These are phyloP conservation scores for Drosophila watanabei DNA, from an alignment of 1,140 invertebrate genomes.

Conservation along the genomic window DNA sequence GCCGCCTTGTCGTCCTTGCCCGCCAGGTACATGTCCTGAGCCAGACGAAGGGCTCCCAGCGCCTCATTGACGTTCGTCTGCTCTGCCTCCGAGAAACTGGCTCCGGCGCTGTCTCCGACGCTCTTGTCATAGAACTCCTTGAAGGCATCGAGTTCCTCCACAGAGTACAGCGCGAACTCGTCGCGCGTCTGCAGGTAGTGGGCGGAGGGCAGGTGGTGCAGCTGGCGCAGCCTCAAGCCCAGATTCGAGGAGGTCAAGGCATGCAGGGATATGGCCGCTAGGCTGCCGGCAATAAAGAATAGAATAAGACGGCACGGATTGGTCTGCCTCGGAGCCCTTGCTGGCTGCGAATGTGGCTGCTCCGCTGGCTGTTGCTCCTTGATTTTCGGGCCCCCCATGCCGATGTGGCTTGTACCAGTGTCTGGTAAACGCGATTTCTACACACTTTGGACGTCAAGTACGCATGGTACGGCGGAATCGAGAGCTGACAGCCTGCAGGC, in stretches of 20 bases:
- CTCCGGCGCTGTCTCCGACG: slow-evolving; percentile 61
- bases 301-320: slow-evolving; percentile 44
- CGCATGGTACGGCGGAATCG: slow-evolving; percentile 3
- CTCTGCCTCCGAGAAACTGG: slow-evolving; percentile 53
- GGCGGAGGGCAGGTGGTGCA: slow-evolving; percentile 68
- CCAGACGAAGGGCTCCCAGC: slow-evolving; percentile 92
- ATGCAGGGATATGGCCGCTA: slow-evolving; percentile 59
- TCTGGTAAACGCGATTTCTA: background rate
- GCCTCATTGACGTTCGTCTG: slow-evolving; percentile 89
- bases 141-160: slow-evolving; percentile 66
- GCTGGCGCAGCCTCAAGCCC: slow-evolving; percentile 43
- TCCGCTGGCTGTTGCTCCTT: background rate
- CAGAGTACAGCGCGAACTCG: slow-evolving; percentile 77
- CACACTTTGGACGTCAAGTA: background rate
- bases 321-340: background rate
- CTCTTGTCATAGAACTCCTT: slow-evolving; percentile 76
- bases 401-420: background rate
- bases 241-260: slow-evolving; percentile 38
- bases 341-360: slow-evolving; percentile 1
- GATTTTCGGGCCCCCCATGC: slow-evolving; percentile 1
- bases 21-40: slow-evolving; percentile 92
- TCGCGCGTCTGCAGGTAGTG: slow-evolving; percentile 77
- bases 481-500: background rate
- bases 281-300: slow-evolving; percentile 64
- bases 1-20: slow-evolving; percentile 95